These are phyloP conservation scores for Speoplatyrhinus poulsoni DNA, from an alignment of 2,113 vertebrate genomes.

Conservation along the genomic window DNA sequence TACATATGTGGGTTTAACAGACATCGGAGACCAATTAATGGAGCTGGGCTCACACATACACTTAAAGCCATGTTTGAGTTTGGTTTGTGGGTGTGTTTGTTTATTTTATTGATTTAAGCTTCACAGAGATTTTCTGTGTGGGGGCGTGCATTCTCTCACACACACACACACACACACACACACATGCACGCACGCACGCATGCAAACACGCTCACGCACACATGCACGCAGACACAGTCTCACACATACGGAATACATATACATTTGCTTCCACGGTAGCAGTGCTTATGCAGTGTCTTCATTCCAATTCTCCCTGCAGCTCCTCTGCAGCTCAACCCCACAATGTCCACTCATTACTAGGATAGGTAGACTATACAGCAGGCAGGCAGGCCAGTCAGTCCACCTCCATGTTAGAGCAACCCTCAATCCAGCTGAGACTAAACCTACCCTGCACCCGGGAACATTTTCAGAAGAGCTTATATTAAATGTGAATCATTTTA, in stretches of 20 bases:
- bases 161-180: not conserved
- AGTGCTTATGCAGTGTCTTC: too few species aligned
- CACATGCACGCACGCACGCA: not conserved
- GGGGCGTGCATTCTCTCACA: conserved; percentile 20
- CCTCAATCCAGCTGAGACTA: too few species aligned
- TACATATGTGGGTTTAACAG: conserved; percentile 61
- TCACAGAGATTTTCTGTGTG: conserved; percentile 29
- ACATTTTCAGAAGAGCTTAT: too few species aligned
- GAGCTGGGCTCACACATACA: not conserved
- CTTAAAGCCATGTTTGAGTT: conserved; percentile 30
- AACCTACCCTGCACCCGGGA: too few species aligned
- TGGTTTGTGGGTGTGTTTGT: conserved; percentile 28
- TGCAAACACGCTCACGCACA: not conserved
- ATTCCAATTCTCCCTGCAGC: too few species aligned
- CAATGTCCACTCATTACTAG: too few species aligned
- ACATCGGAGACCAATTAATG: conserved; percentile 63
- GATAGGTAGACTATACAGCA: too few species aligned
- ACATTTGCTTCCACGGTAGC: too few species aligned
- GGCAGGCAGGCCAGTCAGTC: too few species aligned
- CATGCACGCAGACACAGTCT: not conserved
- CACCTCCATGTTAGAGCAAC: too few species aligned
- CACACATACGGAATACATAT: not conserved
- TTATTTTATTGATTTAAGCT: conserved; percentile 50
- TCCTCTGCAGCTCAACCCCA: too few species aligned
- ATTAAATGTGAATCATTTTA: too few species aligned